These are phyloP conservation scores for Halcyon badia DNA, from an alignment of 2,797 vertebrate genomes.

Conservation along the genomic window DNA sequence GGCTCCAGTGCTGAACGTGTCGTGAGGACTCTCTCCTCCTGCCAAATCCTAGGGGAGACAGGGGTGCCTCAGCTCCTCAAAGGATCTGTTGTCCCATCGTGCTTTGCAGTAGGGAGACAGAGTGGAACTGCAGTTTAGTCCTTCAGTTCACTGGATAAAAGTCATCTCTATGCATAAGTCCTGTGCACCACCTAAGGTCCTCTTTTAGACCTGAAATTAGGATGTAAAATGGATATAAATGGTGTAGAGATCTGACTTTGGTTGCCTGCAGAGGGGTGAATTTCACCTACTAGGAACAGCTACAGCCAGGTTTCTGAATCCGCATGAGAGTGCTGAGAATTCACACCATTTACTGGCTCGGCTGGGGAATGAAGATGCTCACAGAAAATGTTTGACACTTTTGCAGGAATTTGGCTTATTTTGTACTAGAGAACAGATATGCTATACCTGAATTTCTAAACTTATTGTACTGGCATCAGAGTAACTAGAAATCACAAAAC, in stretches of 20 bases:
- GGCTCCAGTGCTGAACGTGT: not conserved
- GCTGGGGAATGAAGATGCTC: constrained; percentile 33
- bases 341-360: constrained; percentile 4
- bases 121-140: constrained; percentile 13
- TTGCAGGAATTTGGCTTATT: constrained; percentile 64
- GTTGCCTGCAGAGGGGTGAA: constrained; percentile 58
- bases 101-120: not conserved
- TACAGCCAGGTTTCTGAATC: constrained; percentile 46
- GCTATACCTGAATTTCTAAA: constrained; percentile 32
- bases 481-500: constrained; percentile 74
- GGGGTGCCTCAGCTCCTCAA: not conserved
- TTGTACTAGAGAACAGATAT: constrained; percentile 10
- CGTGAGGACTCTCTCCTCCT: not conserved
- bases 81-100: not conserved
- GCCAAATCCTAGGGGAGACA: not conserved
- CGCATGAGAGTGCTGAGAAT: not conserved
- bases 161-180: not conserved
- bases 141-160: constrained; percentile 21
- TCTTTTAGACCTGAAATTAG: constrained; percentile 33
- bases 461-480: constrained; percentile 45
- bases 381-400: constrained; percentile 41
- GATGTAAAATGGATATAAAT: not conserved
- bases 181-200: constrained; percentile 1
- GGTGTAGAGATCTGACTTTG: constrained; percentile 34
- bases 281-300: constrained; percentile 68